Evolutionary conservation across 2,888 invertebrate species (phyloP).

Genomic region (Plagodis pulveraria): DNA sequence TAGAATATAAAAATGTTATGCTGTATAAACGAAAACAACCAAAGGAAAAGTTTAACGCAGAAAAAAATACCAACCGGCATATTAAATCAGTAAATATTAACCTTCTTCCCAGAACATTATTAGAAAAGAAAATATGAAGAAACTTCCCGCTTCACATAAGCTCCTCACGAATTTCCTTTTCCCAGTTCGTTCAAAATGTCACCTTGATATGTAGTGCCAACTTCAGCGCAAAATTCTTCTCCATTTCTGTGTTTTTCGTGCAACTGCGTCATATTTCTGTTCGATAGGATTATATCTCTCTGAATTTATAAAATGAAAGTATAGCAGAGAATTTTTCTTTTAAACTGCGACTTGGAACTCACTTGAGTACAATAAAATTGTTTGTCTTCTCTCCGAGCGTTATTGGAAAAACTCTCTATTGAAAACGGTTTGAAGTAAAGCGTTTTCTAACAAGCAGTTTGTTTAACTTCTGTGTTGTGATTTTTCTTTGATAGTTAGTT

Average conservation of each 20-base stretch:
- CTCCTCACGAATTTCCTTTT: conserved; percentile 1
- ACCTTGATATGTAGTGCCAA: conserved; percentile 13
- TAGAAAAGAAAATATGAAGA: conserved; percentile 1
- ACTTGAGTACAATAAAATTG: conserved; percentile 12
- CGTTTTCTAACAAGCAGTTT: too few relatives aligned
- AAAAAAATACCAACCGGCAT: too few relatives aligned
- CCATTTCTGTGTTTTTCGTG: conserved; percentile 23
- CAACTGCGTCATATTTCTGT: conserved; percentile 25
- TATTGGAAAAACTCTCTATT: not conserved
- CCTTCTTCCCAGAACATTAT: too few relatives aligned
- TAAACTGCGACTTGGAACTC: conserved; percentile 6
- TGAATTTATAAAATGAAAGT: conserved; percentile 23
- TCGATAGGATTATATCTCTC: conserved; percentile 28
- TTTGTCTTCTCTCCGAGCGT: not conserved
- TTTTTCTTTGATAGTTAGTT: too few relatives aligned
- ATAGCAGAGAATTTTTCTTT: conserved; percentile 13
- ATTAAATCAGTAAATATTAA: too few relatives aligned
- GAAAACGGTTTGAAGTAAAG: not conserved
- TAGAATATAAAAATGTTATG: too few relatives aligned
- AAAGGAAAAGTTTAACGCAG: too few relatives aligned
- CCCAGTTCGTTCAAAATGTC: conserved; percentile 8
- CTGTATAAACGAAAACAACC: too few relatives aligned
- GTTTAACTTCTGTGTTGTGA: too few relatives aligned
- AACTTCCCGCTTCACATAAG: not conserved
- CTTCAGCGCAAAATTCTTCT: conserved; percentile 13